A percentile compares a stretch with the other conserved stretches of the same genome.
These are phyloP conservation scores for Strix aluco DNA, from an alignment of 2,113 vertebrate genomes.

Conservation along the genomic window DNA sequence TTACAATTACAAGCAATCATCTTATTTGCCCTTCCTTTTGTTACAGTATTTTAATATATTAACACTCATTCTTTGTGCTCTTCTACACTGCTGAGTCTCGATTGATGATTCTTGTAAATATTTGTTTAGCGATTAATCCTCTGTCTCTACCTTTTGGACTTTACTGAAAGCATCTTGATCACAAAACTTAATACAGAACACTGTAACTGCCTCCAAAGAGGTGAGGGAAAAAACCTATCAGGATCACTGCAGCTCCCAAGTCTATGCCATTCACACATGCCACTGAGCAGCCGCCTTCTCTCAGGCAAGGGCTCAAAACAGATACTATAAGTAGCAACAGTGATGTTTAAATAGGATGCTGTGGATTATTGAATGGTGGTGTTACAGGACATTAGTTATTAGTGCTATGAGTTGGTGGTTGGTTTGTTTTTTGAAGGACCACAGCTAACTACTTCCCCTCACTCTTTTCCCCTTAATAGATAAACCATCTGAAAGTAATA, in stretches of 20 bases:
- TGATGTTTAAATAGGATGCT: not conserved
- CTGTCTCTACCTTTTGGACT: not conserved
- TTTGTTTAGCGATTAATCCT: not conserved
- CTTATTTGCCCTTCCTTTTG: not conserved
- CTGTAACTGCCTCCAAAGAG: not conserved
- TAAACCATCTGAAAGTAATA: not conserved
- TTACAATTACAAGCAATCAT: not conserved
- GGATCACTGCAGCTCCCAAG: not conserved
- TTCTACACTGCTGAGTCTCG: not conserved
- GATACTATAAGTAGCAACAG: not conserved
- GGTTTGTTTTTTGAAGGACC: not conserved
- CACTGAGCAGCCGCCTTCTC: not conserved
- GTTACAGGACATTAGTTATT: not conserved
- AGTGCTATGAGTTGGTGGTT: not conserved
- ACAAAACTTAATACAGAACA: not conserved
- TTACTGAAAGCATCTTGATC: not conserved
- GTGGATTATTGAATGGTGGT: not conserved
- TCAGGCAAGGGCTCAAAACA: not conserved
- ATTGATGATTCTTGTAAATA: not conserved
- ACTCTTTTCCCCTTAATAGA: not conserved
- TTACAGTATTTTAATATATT: not conserved
- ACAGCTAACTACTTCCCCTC: not conserved
- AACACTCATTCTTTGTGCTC: not conserved
- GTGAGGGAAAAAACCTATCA: not conserved
- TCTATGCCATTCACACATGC: rapidly evolving